phyloP scores from a whole-genome alignment of 2,888 invertebrate genomes.

The Subacronicta megacephala region DNA sequence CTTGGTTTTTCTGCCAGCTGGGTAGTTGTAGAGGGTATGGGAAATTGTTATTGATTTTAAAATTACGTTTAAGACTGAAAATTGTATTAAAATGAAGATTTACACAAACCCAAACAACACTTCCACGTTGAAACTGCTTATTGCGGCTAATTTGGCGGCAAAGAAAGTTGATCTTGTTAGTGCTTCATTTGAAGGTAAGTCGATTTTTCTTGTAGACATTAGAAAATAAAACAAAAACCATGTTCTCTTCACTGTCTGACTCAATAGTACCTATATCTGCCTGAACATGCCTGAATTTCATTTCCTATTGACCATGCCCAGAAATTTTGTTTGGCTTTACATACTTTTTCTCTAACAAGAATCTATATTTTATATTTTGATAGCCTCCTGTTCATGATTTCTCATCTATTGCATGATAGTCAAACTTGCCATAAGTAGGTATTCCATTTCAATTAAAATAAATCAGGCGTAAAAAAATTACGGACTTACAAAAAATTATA shows the following conservation, averaged over 20 bases:
- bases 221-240: slow-evolving; percentile 1
- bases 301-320: background rate
- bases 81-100: slow-evolving; percentile 90
- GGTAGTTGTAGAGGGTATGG: slow-evolving; percentile 52
- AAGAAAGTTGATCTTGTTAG: slow-evolving; percentile 89
- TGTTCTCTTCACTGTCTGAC: background rate
- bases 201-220: slow-evolving; percentile 28
- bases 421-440: no score
- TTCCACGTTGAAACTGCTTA: slow-evolving; percentile 92
- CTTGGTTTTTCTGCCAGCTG: slow-evolving; percentile 53
- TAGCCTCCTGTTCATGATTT: no score
- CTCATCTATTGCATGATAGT: no score
- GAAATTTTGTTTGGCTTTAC: background rate
- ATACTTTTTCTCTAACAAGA: background rate
- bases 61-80: slow-evolving; percentile 55
- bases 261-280: background rate
- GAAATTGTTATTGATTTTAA: slow-evolving; percentile 49
- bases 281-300: no score
- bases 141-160: slow-evolving; percentile 92
- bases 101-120: slow-evolving; percentile 94
- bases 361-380: background rate
- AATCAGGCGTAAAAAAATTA: background rate
- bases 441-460: no score
- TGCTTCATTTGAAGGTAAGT: slow-evolving; percentile 90
- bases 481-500: background rate